Evolutionary conservation across 2,888 invertebrate species (phyloP).

Genomic region (Hybos culiciformis): DNA sequence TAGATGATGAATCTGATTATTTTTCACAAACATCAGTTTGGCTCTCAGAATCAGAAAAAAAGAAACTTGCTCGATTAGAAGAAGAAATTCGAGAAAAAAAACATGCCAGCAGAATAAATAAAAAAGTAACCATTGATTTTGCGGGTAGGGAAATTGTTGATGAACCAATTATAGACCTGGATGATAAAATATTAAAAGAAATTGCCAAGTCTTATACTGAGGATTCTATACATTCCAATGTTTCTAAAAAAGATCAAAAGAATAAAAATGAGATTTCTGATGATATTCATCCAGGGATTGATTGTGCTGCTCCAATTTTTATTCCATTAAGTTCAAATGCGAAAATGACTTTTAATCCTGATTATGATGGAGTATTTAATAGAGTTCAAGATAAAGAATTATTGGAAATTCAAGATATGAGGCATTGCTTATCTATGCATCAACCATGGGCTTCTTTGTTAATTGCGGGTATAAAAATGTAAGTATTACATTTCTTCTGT

Average conservation of each 20-base stretch:
- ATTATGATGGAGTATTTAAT: conserved; percentile 27
- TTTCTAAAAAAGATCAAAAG: conserved; percentile 22
- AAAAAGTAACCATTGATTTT: conserved; percentile 67
- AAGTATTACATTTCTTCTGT: conserved; percentile 5
- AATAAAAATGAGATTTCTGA: conserved; percentile 9
- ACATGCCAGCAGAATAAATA: conserved; percentile 50
- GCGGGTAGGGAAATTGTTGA: conserved; percentile 46
- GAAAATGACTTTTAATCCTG: conserved; percentile 10
- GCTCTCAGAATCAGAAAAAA: conserved; percentile 58
- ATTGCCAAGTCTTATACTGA: conserved; percentile 25
- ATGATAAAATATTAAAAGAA: conserved; percentile 32
- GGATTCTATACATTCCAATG: conserved; percentile 17
- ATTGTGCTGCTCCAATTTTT: conserved; percentile 18
- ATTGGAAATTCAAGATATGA: conserved; percentile 72
- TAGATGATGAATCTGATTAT: conserved; percentile 89
- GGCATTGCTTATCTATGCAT: conserved; percentile 84
- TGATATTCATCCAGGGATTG: conserved; percentile 20
- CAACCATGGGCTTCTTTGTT: conserved; percentile 92
- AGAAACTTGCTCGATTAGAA: conserved; percentile 50
- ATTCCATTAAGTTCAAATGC: neutral
- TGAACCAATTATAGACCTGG: conserved; percentile 34
- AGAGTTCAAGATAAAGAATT: conserved; percentile 64
- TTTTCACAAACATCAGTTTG: conserved; percentile 72
- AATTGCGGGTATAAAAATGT: conserved; percentile 86
- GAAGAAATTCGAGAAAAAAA: conserved; percentile 52